phyloP scores from a whole-genome alignment of 2,113 vertebrate genomes.

The Ibidorhyncha struthersii region DNA sequence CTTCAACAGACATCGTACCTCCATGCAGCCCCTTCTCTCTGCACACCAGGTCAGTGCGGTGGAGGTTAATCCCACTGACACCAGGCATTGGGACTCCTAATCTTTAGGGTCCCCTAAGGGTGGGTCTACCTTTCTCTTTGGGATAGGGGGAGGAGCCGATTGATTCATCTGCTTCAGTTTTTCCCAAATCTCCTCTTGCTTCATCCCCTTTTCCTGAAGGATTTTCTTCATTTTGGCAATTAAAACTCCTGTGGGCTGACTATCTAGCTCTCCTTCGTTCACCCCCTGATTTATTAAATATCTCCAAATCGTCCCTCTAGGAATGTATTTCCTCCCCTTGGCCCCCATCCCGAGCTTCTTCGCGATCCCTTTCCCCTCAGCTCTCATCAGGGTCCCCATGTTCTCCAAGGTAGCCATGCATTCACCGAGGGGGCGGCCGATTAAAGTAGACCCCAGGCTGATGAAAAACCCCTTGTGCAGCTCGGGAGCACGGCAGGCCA shows the following conservation, averaged over 20 bases:
- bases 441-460: slow-evolving; percentile 10
- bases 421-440: not conserved
- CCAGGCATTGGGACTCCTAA: not conserved
- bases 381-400: not conserved
- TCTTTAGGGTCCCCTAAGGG: not conserved
- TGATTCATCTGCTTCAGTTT: not conserved
- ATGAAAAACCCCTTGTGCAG: not conserved
- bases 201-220: slow-evolving; percentile 8
- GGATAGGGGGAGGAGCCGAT: not conserved
- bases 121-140: not conserved
- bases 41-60: not conserved
- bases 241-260: slow-evolving; percentile 23
- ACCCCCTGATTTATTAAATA: slow-evolving; percentile 29
- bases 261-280: slow-evolving; percentile 12
- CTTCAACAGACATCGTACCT: not conserved
- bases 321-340: slow-evolving; percentile 5
- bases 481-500: not conserved
- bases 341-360: not conserved
- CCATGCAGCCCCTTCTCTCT: not conserved
- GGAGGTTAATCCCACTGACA: not conserved
- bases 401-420: slow-evolving; percentile 15
- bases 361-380: not conserved
- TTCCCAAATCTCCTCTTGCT: slow-evolving; percentile 22
- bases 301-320: slow-evolving; percentile 21
- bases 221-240: slow-evolving; percentile 22